Conservation (phyloP, 2,113 vertebrate genomes). For the Neodon shergylaensis region DNA sequence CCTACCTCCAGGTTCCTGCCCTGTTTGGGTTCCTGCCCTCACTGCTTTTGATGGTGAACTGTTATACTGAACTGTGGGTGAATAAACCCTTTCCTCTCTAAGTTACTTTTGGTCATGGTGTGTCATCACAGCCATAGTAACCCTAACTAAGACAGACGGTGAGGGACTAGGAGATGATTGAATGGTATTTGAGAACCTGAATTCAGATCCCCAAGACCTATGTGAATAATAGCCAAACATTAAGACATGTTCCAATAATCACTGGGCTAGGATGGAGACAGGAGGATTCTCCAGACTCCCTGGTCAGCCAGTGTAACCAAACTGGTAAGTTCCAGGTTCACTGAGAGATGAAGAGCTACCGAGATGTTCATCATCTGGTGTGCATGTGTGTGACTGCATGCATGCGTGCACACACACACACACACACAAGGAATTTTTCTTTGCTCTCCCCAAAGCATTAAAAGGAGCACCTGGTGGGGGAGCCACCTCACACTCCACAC, state of each 20-base stretch:
- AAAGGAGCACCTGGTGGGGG: not conserved
- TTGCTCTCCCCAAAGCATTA: not conserved
- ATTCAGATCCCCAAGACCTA: not conserved
- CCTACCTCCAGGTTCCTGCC: not conserved
- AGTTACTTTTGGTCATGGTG: not conserved
- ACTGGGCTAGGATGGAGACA: not conserved
- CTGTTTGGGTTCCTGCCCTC: not conserved
- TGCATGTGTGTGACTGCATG: too few species aligned
- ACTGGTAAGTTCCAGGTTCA: not conserved
- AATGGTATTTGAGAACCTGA: not conserved
- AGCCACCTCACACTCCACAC: not conserved
- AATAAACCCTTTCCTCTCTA: not conserved
- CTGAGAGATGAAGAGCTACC: not conserved
- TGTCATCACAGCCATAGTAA: not conserved
- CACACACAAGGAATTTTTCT: slow-evolving; percentile 58
- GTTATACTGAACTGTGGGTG: not conserved
- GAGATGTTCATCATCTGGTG: not conserved
- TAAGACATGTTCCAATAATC: too few species aligned
- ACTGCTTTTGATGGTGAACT: not conserved
- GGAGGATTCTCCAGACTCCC: too few species aligned
- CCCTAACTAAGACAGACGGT: not conserved
- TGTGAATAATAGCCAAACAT: not conserved
- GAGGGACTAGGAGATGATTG: not conserved
- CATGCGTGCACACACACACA: too few species aligned
- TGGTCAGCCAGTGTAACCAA: not conserved